These are phyloP conservation scores for Spinus olivaceus DNA, from an alignment of 2,797 vertebrate genomes.

Conservation along the genomic window DNA sequence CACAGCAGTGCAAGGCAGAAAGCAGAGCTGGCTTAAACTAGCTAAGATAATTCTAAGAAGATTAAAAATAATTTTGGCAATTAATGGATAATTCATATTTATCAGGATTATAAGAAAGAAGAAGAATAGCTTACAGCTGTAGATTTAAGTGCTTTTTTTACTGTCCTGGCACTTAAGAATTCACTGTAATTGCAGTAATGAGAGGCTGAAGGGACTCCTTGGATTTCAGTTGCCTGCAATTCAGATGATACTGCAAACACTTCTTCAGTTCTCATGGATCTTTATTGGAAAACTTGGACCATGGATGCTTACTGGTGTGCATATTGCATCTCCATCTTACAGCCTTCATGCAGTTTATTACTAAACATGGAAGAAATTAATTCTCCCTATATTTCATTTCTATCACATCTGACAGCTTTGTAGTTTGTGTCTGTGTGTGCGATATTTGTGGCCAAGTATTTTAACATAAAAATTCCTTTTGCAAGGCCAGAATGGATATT, in stretches of 20 bases:
- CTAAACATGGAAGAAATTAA: conserved; percentile 29
- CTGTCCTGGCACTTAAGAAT: neutral
- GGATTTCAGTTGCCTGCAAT: neutral
- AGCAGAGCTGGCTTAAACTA: neutral
- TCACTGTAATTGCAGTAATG: neutral
- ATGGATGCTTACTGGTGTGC: neutral
- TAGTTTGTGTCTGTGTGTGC: neutral
- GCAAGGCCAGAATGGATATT: neutral
- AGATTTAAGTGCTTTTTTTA: neutral
- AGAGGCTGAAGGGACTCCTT: neutral
- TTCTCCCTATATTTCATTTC: conserved; percentile 1
- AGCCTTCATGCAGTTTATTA: neutral
- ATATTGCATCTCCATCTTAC: neutral
- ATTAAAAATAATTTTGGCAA: conserved; percentile 22
- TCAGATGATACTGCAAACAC: neutral
- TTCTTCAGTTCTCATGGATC: neutral
- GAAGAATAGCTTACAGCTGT: neutral
- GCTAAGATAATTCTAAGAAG: neutral
- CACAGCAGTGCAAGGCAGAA: neutral
- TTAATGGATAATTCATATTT: conserved; percentile 22
- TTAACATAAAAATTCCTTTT: conserved; percentile 22
- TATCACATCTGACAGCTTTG: conserved; percentile 21
- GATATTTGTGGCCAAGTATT: neutral
- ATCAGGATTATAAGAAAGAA: conserved; percentile 11
- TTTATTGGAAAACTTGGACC: neutral